Evolutionary conservation across 2,797 vertebrate species (phyloP).

Genomic region (Amblyraja radiata): DNA sequence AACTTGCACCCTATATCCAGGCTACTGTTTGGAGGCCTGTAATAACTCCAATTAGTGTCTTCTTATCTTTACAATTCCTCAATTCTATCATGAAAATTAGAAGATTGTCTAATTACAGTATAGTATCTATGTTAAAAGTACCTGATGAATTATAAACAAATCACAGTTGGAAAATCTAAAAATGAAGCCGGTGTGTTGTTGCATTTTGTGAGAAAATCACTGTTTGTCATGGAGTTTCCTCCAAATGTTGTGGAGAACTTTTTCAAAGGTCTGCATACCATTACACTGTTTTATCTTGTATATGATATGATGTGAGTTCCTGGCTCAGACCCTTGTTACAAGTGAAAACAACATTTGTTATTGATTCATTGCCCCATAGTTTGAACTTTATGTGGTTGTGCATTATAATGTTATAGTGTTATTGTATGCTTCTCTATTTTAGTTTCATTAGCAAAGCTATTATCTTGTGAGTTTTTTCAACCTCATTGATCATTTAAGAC

Average conservation of each 20-base stretch:
- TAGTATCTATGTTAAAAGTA: background rate
- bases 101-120: background rate
- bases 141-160: background rate
- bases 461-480: constrained; percentile 75
- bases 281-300: background rate
- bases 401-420: constrained; percentile 53
- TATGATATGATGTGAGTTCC: background rate
- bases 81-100: no score
- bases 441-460: constrained; percentile 85
- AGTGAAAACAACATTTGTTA: background rate
- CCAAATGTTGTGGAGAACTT: background rate
- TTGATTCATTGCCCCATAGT: background rate
- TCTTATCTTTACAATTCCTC: no score
- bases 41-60: no score
- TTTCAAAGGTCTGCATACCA: background rate
- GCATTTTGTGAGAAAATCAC: background rate
- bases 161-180: background rate
- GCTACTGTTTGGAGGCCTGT: no score
- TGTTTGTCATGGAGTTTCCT: background rate
- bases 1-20: no score
- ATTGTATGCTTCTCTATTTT: constrained; percentile 64
- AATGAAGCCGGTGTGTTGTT: background rate
- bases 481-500: constrained; percentile 85
- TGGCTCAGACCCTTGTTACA: background rate
- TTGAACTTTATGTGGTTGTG: constrained; percentile 52